These are phyloP conservation scores for Bugula neritina DNA, from an alignment of 2,888 invertebrate genomes.

Conservation along the genomic window DNA sequence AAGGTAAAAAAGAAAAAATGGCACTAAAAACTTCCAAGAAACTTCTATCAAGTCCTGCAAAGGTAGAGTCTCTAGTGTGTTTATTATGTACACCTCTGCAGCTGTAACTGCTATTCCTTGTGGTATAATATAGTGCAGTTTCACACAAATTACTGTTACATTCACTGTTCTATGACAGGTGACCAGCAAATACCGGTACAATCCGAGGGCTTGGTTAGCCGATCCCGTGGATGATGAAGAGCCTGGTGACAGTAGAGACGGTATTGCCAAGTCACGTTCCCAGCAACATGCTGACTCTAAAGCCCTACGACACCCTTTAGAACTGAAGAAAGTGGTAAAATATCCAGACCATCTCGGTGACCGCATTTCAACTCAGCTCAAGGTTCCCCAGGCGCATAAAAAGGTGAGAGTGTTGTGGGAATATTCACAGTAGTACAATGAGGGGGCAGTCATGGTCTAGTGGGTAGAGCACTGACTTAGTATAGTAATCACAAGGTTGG, in stretches of 20 bases:
- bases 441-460: too few species aligned
- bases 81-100: not conserved
- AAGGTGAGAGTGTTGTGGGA: not conserved
- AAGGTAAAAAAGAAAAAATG: not conserved
- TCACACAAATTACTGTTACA: not conserved
- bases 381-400: not conserved
- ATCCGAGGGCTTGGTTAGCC: conserved; percentile 11
- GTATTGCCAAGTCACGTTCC: not conserved
- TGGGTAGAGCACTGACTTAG: too few species aligned
- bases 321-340: not conserved
- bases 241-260: too few species aligned
- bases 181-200: conserved; percentile 5
- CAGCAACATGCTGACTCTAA: not conserved
- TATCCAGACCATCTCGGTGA: conserved; percentile 10
- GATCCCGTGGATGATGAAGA: not conserved
- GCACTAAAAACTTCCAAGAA: not conserved
- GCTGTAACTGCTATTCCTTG: not conserved
- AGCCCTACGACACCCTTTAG: not conserved
- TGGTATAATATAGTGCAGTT: not conserved
- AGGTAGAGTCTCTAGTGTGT: not conserved
- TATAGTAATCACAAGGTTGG: too few species aligned
- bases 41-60: not conserved
- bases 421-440: too few species aligned
- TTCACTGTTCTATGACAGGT: not conserved
- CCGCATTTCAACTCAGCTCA: not conserved